A percentile compares a stretch with the other conserved stretches of the same genome.
These are phyloP conservation scores for Drosophila paramelanica DNA, from an alignment of 2,888 invertebrate genomes.

Conservation along the genomic window DNA sequence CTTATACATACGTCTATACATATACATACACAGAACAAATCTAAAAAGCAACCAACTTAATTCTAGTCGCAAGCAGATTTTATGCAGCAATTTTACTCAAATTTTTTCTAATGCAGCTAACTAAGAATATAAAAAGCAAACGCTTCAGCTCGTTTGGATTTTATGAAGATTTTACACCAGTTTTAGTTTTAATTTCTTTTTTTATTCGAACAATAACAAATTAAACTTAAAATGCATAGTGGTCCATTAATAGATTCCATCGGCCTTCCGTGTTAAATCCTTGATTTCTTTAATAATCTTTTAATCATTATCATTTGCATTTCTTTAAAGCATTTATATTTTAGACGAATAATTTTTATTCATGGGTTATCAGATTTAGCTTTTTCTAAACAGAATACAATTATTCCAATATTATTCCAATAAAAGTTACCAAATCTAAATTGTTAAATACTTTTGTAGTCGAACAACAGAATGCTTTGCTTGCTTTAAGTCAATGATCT, in stretches of 20 bases:
- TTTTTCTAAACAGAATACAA: too few relatives aligned
- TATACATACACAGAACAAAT: conserved; percentile 23
- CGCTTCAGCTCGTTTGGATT: conserved; percentile 41
- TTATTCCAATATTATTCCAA: too few relatives aligned
- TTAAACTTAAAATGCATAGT: conserved; percentile 25
- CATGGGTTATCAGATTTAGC: neutral
- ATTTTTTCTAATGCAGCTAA: conserved; percentile 51
- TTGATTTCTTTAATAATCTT: neutral
- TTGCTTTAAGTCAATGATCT: neutral
- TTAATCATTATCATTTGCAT: neutral
- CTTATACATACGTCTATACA: conserved; percentile 41
- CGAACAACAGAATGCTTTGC: neutral
- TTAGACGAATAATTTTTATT: neutral
- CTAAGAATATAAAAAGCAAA: conserved; percentile 38
- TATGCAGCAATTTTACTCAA: conserved; percentile 71
- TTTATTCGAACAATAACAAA: conserved; percentile 25
- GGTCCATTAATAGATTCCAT: conserved; percentile 32
- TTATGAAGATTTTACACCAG: conserved; percentile 29
- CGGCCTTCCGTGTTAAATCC: conserved; percentile 10
- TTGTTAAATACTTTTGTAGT: too few relatives aligned
- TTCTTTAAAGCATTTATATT: neutral
- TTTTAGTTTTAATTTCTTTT: conserved; percentile 19
- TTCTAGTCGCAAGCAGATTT: conserved; percentile 75
- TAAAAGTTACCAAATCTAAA: too few relatives aligned
- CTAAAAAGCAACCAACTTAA: conserved; percentile 52